Evolutionary conservation across 2,797 vertebrate species (phyloP), one percentile per base, ranked within the genome.

Genomic region (Euthynnus affinis): DNA sequence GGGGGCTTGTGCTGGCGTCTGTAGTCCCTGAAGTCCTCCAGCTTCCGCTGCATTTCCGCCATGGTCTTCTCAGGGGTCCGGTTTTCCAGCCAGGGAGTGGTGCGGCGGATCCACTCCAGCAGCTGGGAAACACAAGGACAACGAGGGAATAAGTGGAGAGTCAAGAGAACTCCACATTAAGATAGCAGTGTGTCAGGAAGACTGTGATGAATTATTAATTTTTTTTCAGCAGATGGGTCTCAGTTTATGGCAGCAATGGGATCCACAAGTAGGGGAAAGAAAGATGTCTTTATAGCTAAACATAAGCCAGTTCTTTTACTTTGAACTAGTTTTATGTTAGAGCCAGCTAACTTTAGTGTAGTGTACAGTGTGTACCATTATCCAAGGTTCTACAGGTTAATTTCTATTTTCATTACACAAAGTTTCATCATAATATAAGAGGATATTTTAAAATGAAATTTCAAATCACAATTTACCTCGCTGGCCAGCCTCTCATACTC

Each of bases 1-100:
- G 97, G 97, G 17, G 98, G 98, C 87, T 99, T 99, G 93, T 99
- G 98, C 84, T 98, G 96, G 73, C 98, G 96, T 8, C 98, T 96
- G 89, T 99, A 99, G 86, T 99, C 98, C 78, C 98, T 92, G 92
- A 99, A 99, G 87, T 99, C 98, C 82, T 99, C 98, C 90, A 99
- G 93, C 86, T 99, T 99, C 84, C 96, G 94, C 91, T 97, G 97
- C 98, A 98, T 99, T 85, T 97, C 96, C 18, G 94, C 93, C 97
- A 99, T 97, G 74, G 96, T 98, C 94, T 97, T 99, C 94, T 99
- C 98, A 0, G 98, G 94, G 2, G 94, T 95, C 15, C 97, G 95
- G 91, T 99, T 99, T 94, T 99, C 98, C 76, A 99, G 93, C 98
- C 98, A 99, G 71, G 98, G 98, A 84, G 97, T 98, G 8, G 98